Base-by-base conservation (phyloP, 2,888 invertebrate genomes). In the Geotrupes spiniger region DNA sequence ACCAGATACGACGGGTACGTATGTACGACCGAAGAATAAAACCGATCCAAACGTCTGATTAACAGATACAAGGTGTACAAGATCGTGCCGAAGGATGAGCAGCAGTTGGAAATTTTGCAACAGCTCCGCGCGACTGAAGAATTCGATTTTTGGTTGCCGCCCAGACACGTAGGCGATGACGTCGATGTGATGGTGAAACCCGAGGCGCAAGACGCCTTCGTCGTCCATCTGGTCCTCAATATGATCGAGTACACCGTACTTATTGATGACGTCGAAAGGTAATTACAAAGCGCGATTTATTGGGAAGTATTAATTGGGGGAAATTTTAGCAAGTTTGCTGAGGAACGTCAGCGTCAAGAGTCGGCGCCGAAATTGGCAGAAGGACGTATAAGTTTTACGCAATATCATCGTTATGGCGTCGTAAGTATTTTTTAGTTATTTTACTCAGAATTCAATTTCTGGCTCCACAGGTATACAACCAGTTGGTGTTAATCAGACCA, bases 231-330 rank as follows among this genome's bases (percentile, higher is more conserved):
- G 26, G 58, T 64, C 0, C 52, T 60, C 0, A 56, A 69, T 6
- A 63, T 63, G 0, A 75, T 82, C 31, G 36, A 59, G 0, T 74
- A 74, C 58, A 65, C 63, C 29, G 61, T 79, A 2, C 72, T 76
- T 42, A 63, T 73, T 16, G 68, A 75, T 2, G 70, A 82, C 63
- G 73, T 80, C 0, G 74, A 77, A 57, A 56, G 62, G 78, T 78
- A 63, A 72, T 69, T 31, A 10, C 9, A 9, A n/a, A 3, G 10
- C n/a, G n/a, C 25, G 14, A 2, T 29, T 17, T 17, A 1, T 21
- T 40, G 14, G 11, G n/a, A n/a, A 40, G 11, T 8, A n/a, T 21
- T 21, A 21, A 21, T 21, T 21, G 3, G 3, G 3, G 3, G 3
- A 21, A 21, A 29, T 56, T 54, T 42, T 14, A 51, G 51, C 4